Base-by-base conservation (phyloP, 2,888 invertebrate species). In the Bombylius discolor region DNA sequence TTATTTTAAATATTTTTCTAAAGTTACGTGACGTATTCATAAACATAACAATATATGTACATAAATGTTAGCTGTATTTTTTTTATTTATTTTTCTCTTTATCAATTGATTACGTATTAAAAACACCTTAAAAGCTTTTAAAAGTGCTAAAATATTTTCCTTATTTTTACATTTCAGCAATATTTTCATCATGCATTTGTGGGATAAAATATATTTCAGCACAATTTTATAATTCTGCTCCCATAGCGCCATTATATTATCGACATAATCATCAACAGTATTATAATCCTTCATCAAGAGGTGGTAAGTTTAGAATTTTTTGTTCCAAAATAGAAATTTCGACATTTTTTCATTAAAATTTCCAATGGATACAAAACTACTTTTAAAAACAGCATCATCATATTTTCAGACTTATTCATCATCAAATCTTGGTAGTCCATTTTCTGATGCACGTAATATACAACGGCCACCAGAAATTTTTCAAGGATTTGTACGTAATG, bases 381-480 rank as follows among this genome's bases (percentile, higher is more conserved):
- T 68, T 69, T 71, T 69, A 73, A 72, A 71, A 11, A 42, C 39
- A 42, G 70, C 70, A 73, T 72, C 70, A 67, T 72, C 71, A 71
- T 70, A 70, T 65, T 72, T 72, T 66, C 72, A 73, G 72, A 67
- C 70, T 51, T 36, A 36, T 36, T 36, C 34, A 36, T 36, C 39
- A 42, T 11, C 8, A 11, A 42, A 67, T 42, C 62, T 68, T 62
- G 64, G 65, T 58, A 64, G 64, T 53, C 63, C 64, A 45, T 65
- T 65, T 59, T 64, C 65, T 32, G 58, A 61, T 47, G 61, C 51
- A 47, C 56, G 56, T 36, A 49, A 49, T 42, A 51, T 53, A 4
- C 50, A 51, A 47, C 8, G 11, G 4, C 12, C 11, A 4, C 39
- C 39, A 42, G 39, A 42, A 42, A 42, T 42, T 11, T 42, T 42